A percentile compares a stretch with the other conserved stretches of the same genome.
Evolutionary conservation across 2,113 vertebrate genomes (phyloP).

Genomic region (Petroica traversi): DNA sequence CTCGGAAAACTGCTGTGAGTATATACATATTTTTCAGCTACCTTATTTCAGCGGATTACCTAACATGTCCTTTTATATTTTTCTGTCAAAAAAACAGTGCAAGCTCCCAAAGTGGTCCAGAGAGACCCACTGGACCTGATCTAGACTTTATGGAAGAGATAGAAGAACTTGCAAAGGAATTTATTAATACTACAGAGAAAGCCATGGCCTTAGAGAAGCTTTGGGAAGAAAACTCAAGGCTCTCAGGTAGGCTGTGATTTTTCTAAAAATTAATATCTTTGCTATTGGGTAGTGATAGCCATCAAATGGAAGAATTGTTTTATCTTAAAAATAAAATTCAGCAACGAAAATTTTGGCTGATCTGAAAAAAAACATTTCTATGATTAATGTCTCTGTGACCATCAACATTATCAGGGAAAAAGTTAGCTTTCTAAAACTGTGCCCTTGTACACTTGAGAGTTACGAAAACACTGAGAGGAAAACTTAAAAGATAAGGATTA

Average conservation of each 20-base stretch:
- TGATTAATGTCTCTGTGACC: neutral
- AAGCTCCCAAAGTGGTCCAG: neutral
- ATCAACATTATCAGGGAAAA: neutral
- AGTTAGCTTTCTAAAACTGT: neutral
- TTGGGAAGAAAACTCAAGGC: slow-evolving; percentile 33
- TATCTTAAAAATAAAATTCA: neutral
- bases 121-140: neutral
- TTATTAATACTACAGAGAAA: slow-evolving; percentile 57
- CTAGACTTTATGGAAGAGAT: slow-evolving; percentile 56
- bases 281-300: neutral
- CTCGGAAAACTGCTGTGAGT: neutral
- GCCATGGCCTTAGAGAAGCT: slow-evolving; percentile 44
- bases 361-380: neutral
- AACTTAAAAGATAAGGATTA: neutral
- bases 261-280: neutral
- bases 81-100: neutral
- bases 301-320: neutral
- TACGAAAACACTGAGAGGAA: neutral
- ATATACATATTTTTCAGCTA: neutral
- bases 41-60: neutral
- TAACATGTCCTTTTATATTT: neutral
- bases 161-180: slow-evolving; percentile 58
- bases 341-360: neutral
- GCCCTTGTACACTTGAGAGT: neutral
- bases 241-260: slow-evolving; percentile 33